phyloP scores from a whole-genome alignment of 2,113 vertebrate genomes.

The Rhinoderma darwinii region DNA sequence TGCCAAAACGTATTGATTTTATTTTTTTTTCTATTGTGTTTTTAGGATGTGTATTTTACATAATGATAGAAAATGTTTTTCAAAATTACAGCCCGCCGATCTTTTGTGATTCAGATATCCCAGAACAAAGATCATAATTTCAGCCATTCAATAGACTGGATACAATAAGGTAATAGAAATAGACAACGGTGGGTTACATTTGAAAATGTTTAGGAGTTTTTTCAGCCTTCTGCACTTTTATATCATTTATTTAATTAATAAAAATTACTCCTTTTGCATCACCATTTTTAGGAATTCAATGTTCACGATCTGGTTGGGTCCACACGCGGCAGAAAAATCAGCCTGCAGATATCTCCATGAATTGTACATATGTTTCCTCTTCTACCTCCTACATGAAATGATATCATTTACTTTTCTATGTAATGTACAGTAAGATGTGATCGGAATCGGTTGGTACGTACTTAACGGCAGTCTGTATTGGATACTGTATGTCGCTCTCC shows the following conservation, averaged over 20 bases:
- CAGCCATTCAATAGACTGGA: no score
- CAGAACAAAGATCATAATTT: background rate
- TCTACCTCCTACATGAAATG: slow-evolving; percentile 11
- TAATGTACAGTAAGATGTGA: slow-evolving; percentile 45
- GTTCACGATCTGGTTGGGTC: no score
- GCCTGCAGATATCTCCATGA: no score
- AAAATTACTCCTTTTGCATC: no score
- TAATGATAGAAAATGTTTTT: background rate
- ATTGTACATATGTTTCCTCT: background rate
- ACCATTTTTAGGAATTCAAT: no score
- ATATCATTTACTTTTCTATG: slow-evolving; percentile 20
- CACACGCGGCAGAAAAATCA: no score
- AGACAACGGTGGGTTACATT: no score
- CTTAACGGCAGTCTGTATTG: slow-evolving; percentile 19
- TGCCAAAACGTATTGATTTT: background rate
- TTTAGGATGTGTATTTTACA: no score
- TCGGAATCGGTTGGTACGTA: slow-evolving; percentile 39
- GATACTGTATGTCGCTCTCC: background rate
- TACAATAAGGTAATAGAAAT: no score
- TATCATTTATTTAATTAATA: no score
- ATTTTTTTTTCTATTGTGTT: background rate
- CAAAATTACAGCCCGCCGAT: background rate
- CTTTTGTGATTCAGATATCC: background rate
- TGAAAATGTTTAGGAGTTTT: no score
- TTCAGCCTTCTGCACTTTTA: no score